phyloP scores from a whole-genome alignment of 1,140 invertebrate genomes.

The Cotesia glomerata region DNA sequence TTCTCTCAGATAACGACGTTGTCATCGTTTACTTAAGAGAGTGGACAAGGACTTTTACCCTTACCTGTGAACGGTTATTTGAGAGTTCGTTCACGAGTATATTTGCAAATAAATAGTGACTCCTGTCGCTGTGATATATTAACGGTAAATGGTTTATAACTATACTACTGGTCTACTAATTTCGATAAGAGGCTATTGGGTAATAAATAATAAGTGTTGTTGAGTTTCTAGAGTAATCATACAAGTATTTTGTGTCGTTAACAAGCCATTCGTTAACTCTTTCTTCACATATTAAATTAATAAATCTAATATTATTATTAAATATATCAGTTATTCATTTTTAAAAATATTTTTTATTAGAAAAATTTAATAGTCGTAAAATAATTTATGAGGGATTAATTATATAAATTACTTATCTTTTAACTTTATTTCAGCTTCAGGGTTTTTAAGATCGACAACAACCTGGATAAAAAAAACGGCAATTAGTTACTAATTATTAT shows the following conservation, averaged over 20 bases:
- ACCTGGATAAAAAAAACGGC: constrained; percentile 39
- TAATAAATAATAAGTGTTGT: constrained; percentile 42
- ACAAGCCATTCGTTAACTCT: too few species aligned
- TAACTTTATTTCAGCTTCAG: constrained; percentile 32
- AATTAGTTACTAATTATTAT: constrained; percentile 1
- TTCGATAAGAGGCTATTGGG: constrained; percentile 43
- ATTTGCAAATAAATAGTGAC: constrained; percentile 30
- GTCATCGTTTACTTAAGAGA: background rate
- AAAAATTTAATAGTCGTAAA: background rate
- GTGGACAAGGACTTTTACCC: constrained; percentile 39
- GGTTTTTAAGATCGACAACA: constrained; percentile 49
- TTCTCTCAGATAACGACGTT: too few species aligned
- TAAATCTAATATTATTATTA: background rate
- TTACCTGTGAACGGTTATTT: background rate
- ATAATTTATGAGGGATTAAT: background rate
- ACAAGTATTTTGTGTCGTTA: too few species aligned
- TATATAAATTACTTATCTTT: constrained; percentile 14
- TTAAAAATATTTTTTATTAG: background rate
- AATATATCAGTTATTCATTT: background rate
- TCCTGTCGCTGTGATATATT: constrained; percentile 10
- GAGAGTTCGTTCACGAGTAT: constrained; percentile 2
- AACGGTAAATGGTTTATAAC: background rate
- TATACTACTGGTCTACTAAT: constrained; percentile 34
- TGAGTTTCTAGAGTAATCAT: constrained; percentile 26
- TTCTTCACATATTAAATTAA: background rate